Base-by-base conservation (phyloP, 1,140 invertebrate species). In the Drosophila parvula region DNA sequence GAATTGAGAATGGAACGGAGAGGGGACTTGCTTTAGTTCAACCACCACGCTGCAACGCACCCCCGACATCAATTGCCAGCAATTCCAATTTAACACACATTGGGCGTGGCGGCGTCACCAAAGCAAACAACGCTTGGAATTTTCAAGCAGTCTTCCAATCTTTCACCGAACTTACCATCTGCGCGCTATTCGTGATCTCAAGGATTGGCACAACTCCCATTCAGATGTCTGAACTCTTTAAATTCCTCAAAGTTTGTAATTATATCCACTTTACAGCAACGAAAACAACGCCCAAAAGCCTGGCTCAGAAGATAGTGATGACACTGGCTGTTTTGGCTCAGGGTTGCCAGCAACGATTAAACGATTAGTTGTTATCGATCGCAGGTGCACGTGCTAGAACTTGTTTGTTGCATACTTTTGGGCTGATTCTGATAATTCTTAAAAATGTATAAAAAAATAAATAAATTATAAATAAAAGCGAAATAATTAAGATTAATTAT, bases 251-350 rank as follows among this genome's bases (percentile, higher is more conserved):
- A 51, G 27, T 57, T 12, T 16, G 45, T 10, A 38, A 56, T 56
- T 74, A 41, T 44, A 22, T 22, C 28, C 27, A 63, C 50, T 57
- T 18, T 51, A 12, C 32, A 34, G 41, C 59, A 79, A 78, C 16
- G 60, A 81, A 88, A 89, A 88, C 83, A 88, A 88, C 83, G 83
- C 83, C 83, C 83, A 88, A 85, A 53, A 88, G 79, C 84, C 84
- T 74, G 77, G 84, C 76, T 88, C 68, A 79, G 38, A 58, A 43
- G 36, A 48, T 59, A 59, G 73, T 38, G 74, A 32, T 76, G 71
- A 30, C 18, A 32, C 7, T 44, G 10, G 5, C 8, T 40, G 18
- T 12, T 38, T 38, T 7, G 5, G 43, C 10, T 34, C 60, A 65
- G 60, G 43, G 60, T 11, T 67, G 63, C 60, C 27, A 22, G 16